Conservation (phyloP, 2,888 invertebrate species). For the Amiota communis region DNA sequence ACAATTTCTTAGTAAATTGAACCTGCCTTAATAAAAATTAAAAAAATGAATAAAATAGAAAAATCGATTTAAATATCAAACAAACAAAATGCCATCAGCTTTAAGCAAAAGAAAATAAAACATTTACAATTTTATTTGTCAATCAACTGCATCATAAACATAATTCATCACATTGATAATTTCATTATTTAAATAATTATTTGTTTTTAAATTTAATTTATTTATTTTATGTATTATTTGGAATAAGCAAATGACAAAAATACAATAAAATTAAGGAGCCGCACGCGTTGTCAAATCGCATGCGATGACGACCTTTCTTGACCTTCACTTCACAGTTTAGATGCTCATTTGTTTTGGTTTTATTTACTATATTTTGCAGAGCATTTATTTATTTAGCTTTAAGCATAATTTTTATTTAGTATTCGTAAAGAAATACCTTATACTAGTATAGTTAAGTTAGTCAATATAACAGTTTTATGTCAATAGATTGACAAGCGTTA, state of each 20-base stretch:
- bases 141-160: too few species aligned
- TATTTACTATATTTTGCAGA: slow-evolving; percentile 35
- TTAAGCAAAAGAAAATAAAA: not conserved
- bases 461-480: too few species aligned
- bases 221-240: slow-evolving; percentile 14
- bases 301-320: slow-evolving; percentile 58
- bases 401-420: not conserved
- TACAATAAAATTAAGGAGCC: slow-evolving; percentile 21
- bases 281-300: slow-evolving; percentile 17
- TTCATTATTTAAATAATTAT: slow-evolving; percentile 26
- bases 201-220: slow-evolving; percentile 29
- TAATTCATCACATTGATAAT: too few species aligned
- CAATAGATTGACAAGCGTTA: not conserved
- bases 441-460: too few species aligned
- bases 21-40: slow-evolving; percentile 11
- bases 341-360: slow-evolving; percentile 46
- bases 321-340: slow-evolving; percentile 54
- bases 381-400: slow-evolving; percentile 27
- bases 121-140: not conserved
- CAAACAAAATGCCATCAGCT: not conserved
- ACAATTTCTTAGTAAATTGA: not conserved
- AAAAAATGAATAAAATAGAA: slow-evolving; percentile 27
- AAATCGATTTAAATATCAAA: slow-evolving; percentile 17
- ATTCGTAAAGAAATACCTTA: not conserved
- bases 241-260: not conserved